Base-by-base conservation (phyloP, 2,888 invertebrate species). In the Melieria crassipennis region DNA sequence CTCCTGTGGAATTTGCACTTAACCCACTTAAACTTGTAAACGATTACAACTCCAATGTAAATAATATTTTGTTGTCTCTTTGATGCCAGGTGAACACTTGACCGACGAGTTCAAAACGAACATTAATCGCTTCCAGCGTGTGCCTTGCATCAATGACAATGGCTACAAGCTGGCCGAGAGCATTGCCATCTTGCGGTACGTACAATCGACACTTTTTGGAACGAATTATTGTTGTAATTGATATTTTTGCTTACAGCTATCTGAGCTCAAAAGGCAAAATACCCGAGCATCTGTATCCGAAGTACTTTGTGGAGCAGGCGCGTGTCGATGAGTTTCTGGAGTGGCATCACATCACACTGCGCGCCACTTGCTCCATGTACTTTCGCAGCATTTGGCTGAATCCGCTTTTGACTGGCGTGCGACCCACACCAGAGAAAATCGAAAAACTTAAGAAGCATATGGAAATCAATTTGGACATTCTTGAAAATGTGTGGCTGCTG, bases 241-340 rank as follows among this genome's bases (percentile, higher is more conserved):
- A 45, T 9, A 11, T 7, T 55, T 30, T 1, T 16, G 16, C 65
- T 75, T 71, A 4, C 63, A 80, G 80, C 58, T 84, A 84, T n/a
- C 73, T 84, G 30, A 82, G 82, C 63, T 79, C 81, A 67, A 84
- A 83, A 71, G 84, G 84, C 48, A 80, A 82, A 70, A 84, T 85
- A 6, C 82, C 85, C 4, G 89, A 91, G 77, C 87, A 90, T 73
- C 91, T 91, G 89, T 93, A 92, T 83, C 93, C 93, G 5, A 88
- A 86, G 75, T 90, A 92, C 74, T 87, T 88, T 13, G 87, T 89
- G 74, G 81, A 85, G 50, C 90, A 90, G 83, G 91, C 91, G 0
- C 87, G 87, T 75, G 89, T 93, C 7, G 92, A 93, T 79, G 92
- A 93, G 84, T 92, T 91, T 82, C 87, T 92, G 70, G 90, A 91